A percentile compares a stretch with the other conserved stretches of the same genome.
Conservation (phyloP, 1,140 invertebrate genomes). For the Psilanteris sp. region DNA sequence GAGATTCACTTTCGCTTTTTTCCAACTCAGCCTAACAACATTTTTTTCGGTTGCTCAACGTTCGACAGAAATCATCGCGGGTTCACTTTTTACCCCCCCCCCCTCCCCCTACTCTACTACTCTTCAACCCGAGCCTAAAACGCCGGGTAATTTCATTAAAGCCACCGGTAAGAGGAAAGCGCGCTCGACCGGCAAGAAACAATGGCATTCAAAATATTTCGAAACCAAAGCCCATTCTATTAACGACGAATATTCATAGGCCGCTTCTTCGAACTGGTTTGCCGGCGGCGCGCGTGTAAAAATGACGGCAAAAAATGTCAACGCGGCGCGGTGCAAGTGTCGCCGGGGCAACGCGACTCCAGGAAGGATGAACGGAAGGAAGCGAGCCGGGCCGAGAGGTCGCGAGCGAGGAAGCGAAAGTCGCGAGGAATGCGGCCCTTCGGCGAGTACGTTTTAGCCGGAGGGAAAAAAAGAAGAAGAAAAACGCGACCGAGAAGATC, state of each 20-base stretch:
- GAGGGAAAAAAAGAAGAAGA: neutral
- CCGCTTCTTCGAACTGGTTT: slow-evolving; percentile 39
- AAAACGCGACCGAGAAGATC: neutral
- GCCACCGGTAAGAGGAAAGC: slow-evolving; percentile 1
- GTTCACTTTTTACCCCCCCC: no score
- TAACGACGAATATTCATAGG: slow-evolving; percentile 42
- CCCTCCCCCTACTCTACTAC: no score
- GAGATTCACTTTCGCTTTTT: no score
- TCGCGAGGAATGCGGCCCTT: no score
- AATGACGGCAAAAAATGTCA: slow-evolving; percentile 42
- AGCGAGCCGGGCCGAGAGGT: neutral
- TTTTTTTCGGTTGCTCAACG: no score
- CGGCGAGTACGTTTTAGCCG: no score
- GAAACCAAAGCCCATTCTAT: slow-evolving; percentile 16
- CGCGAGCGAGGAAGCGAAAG: slow-evolving; percentile 1
- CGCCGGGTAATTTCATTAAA: slow-evolving; percentile 28
- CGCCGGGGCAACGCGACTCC: slow-evolving; percentile 16
- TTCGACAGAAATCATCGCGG: no score
- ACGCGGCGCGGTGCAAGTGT: slow-evolving; percentile 37
- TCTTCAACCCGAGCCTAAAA: no score
- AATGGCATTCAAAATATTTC: slow-evolving; percentile 47
- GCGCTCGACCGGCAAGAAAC: slow-evolving; percentile 20
- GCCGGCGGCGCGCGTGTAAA: slow-evolving; percentile 12
- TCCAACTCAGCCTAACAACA: no score
- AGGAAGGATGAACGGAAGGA: slow-evolving; percentile 26